phyloP scores from a whole-genome alignment of 2,888 invertebrate species.

The Folsomia manolachei region DNA sequence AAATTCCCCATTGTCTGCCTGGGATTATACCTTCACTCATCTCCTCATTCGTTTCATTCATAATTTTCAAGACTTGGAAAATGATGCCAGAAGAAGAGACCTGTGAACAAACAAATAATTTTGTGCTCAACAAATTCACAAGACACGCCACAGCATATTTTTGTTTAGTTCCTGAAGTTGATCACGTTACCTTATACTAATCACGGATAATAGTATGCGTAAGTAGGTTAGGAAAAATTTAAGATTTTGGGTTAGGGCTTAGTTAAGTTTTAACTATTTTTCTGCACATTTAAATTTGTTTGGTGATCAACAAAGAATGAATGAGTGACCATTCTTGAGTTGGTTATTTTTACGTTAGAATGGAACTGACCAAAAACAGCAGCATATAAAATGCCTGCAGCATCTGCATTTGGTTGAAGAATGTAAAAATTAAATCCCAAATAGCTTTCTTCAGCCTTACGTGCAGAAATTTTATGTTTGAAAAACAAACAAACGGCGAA shows the following conservation, averaged over 20 bases:
- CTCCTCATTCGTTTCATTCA: not conserved
- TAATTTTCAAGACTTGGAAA: too few species aligned
- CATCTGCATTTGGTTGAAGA: not conserved
- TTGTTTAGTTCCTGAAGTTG: too few species aligned
- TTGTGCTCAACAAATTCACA: too few species aligned
- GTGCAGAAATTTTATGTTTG: not conserved
- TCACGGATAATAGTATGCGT: conserved; percentile 8
- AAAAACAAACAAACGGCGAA: not conserved
- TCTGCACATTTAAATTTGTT: not conserved
- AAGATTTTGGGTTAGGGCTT: conserved; percentile 16
- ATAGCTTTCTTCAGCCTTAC: not conserved
- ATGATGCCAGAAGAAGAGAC: too few species aligned
- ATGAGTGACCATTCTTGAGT: too few species aligned
- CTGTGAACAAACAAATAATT: too few species aligned
- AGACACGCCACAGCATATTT: too few species aligned
- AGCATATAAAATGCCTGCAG: not conserved
- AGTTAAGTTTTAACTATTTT: not conserved
- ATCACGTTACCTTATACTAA: too few species aligned
- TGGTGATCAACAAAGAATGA: not conserved
- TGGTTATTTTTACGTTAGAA: not conserved
- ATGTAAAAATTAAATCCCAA: not conserved
- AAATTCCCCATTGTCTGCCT: not conserved
- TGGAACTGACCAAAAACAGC: conserved; percentile 7
- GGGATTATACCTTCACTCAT: not conserved
- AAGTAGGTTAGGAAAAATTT: conserved; percentile 45